These are phyloP conservation scores for Leucophenga montana DNA, from an alignment of 2,888 invertebrate species.

Conservation along the genomic window DNA sequence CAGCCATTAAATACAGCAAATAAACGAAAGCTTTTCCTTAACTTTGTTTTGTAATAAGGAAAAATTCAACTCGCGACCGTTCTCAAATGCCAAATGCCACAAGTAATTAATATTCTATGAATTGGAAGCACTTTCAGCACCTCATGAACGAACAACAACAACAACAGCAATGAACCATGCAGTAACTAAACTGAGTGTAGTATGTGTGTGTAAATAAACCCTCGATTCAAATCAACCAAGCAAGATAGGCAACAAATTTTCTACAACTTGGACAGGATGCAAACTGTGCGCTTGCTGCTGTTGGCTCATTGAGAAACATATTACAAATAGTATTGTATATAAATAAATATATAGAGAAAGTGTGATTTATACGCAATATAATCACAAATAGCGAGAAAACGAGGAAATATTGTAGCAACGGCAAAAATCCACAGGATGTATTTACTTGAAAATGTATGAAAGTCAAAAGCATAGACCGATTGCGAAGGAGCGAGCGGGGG, in stretches of 20 bases:
- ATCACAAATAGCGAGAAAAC: conserved; percentile 41
- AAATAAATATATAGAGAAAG: conserved; percentile 3
- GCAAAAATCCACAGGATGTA: conserved; percentile 1
- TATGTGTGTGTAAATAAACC: background rate
- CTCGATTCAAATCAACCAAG: too few relatives aligned
- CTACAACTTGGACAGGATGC: background rate
- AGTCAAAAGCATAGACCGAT: conserved; percentile 31
- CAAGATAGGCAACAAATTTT: conserved; percentile 2
- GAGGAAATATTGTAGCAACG: conserved; percentile 39
- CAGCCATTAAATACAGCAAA: conserved; percentile 19
- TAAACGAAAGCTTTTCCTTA: background rate
- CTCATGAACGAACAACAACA: background rate
- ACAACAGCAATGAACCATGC: background rate
- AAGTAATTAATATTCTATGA: conserved; percentile 62
- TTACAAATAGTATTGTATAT: background rate
- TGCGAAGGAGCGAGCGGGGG: conserved; percentile 41
- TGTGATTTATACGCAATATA: conserved; percentile 53
- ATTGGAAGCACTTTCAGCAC: conserved; percentile 45
- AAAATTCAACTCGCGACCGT: conserved; percentile 25
- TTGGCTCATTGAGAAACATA: conserved; percentile 32
- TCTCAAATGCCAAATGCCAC: conserved; percentile 54
- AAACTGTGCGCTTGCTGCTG: conserved; percentile 19
- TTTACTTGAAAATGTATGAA: background rate
- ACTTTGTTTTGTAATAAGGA: background rate
- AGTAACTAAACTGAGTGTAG: background rate